phyloP scores from a whole-genome alignment of 2,113 vertebrate genomes.

The Spermophilus dauricus region DNA sequence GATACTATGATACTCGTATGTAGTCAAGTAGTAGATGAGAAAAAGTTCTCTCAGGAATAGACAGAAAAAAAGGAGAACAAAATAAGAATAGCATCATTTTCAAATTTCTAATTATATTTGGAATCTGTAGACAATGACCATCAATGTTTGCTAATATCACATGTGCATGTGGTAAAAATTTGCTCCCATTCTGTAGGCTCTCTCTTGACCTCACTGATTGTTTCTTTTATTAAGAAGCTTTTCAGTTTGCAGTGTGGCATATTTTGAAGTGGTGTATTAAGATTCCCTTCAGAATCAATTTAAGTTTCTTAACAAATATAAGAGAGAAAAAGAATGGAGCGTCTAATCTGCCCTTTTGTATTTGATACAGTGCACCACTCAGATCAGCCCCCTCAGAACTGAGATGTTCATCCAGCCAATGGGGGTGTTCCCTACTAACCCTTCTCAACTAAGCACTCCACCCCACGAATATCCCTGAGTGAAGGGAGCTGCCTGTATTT shows the following conservation, averaged over 20 bases:
- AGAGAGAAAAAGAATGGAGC: not conserved
- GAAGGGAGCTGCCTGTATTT: not conserved
- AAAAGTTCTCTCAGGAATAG: not conserved
- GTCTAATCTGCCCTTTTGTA: not conserved
- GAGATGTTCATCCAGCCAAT: not conserved
- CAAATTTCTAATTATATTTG: slow-evolving; percentile 26
- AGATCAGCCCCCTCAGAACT: not conserved
- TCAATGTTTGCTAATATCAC: not conserved
- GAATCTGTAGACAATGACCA: not conserved
- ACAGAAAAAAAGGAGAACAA: not conserved
- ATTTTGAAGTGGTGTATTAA: not conserved
- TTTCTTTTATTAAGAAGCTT: too few species aligned
- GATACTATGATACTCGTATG: not conserved
- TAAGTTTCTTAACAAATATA: not conserved
- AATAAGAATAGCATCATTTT: not conserved
- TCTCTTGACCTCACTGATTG: too few species aligned
- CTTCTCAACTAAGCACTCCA: not conserved
- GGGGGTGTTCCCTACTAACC: not conserved
- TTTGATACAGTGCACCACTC: not conserved
- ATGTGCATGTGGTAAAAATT: too few species aligned
- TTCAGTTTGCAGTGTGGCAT: not conserved
- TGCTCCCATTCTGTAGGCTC: too few species aligned
- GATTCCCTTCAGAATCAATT: not conserved
- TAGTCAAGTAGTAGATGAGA: not conserved
- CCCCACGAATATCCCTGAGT: not conserved